Conservation (phyloP, 2,113 vertebrate species). For the Scalopus aquaticus region DNA sequence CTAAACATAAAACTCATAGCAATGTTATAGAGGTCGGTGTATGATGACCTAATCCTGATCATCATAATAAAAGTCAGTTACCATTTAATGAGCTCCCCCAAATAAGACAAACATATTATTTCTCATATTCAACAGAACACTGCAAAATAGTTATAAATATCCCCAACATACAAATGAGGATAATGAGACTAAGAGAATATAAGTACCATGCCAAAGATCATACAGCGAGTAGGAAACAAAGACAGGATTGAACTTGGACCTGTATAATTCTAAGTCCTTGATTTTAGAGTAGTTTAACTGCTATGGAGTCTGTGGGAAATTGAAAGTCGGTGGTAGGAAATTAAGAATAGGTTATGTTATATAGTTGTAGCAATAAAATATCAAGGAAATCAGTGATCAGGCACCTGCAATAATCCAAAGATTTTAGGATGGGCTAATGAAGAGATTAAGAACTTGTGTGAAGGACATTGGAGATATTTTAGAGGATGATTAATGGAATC, state of each 20-base stretch:
- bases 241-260: neutral
- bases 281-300: neutral
- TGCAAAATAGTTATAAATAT: constrained; percentile 37
- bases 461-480: neutral
- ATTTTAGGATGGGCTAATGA: neutral
- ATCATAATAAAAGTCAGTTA: neutral
- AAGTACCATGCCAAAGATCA: neutral
- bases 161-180: neutral
- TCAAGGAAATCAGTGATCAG: neutral
- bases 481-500: neutral
- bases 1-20: neutral
- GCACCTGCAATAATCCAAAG: neutral
- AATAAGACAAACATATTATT: constrained; percentile 30
- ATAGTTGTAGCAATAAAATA: neutral
- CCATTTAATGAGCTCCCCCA: constrained; percentile 28
- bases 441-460: neutral
- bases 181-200: neutral
- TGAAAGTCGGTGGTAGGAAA: neutral
- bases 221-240: neutral
- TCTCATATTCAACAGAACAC: constrained; percentile 24
- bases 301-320: neutral
- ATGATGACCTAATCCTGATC: neutral
- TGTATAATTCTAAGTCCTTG: neutral
- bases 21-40: neutral
- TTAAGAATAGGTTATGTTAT: neutral